Percentiles rank a stretch among this genome's conserved stretches.
phyloP scores from a whole-genome alignment of 2,113 vertebrate genomes.

The Gymnorhina tibicen region DNA sequence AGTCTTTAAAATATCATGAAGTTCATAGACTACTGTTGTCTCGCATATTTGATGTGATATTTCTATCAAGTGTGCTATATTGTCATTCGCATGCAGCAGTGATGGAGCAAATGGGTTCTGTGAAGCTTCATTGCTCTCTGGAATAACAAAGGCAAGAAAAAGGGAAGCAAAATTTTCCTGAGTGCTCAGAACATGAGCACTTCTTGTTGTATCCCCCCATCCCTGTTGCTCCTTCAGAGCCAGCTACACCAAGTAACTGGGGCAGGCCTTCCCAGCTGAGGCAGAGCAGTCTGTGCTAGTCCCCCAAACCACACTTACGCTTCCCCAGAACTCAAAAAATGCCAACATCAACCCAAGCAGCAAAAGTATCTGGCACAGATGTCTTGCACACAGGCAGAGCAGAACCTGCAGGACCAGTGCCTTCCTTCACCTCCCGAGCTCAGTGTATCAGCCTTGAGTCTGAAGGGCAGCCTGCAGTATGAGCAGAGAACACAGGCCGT shows the following conservation, averaged over 20 bases:
- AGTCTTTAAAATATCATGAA: background rate
- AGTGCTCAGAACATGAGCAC: background rate
- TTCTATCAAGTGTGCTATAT: background rate
- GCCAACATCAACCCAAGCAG: background rate
- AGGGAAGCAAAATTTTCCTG: background rate
- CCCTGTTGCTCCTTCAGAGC: background rate
- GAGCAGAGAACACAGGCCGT: background rate
- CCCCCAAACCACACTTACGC: background rate
- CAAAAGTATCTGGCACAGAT: background rate
- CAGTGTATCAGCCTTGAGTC: background rate
- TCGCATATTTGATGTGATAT: background rate
- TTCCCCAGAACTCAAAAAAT: background rate
- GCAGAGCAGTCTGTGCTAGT: background rate
- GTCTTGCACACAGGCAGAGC: background rate
- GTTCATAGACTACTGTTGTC: background rate
- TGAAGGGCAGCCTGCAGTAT: background rate
- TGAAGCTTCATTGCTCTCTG: background rate
- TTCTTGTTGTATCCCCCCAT: background rate
- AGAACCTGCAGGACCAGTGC: background rate
- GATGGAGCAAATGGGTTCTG: background rate
- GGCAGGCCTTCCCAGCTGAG: background rate
- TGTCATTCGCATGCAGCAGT: background rate
- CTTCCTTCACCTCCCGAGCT: background rate
- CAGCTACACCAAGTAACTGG: accelerated
- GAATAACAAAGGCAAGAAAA: background rate